phyloP scores from a whole-genome alignment of 1,140 invertebrate species.

The Leptinotarsa defecta region DNA sequence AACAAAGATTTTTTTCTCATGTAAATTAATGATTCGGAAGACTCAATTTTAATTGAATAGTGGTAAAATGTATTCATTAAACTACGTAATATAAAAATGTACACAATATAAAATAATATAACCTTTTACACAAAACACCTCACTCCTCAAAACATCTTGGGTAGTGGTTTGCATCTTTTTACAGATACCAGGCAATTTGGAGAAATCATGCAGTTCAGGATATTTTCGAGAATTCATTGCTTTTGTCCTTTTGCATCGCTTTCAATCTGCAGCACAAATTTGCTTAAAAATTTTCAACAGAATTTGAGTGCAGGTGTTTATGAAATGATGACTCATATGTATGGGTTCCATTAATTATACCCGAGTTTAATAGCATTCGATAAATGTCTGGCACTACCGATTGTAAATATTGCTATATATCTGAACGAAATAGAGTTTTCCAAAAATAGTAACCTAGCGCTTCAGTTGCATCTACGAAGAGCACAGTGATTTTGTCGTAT shows the following conservation, averaged over 20 bases:
- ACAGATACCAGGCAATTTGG: slow-evolving; percentile 17
- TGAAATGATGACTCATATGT: not conserved
- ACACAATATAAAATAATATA: slow-evolving; percentile 15
- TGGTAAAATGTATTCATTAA: no score
- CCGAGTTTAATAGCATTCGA: not conserved
- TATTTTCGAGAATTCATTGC: slow-evolving; percentile 23
- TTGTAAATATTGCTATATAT: not conserved
- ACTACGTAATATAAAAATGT: not conserved
- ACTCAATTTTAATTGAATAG: no score
- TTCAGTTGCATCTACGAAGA: slow-evolving; percentile 25
- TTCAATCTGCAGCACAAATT: slow-evolving; percentile 20
- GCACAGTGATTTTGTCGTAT: slow-evolving; percentile 46
- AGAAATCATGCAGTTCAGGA: slow-evolving; percentile 20
- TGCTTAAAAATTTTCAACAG: slow-evolving; percentile 12
- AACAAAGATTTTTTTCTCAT: no score
- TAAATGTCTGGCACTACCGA: not conserved
- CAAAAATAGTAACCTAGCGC: not conserved
- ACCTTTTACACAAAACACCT: slow-evolving; percentile 27
- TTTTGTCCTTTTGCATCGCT: slow-evolving; percentile 32
- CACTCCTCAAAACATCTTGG: slow-evolving; percentile 35
- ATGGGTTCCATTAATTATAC: no score
- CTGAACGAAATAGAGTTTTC: not conserved
- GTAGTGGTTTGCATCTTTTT: slow-evolving; percentile 51
- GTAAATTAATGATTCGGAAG: no score
- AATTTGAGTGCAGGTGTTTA: not conserved